Evolutionary conservation across 2,113 vertebrate genomes (phyloP).

Genomic region (Centropristis striata): DNA sequence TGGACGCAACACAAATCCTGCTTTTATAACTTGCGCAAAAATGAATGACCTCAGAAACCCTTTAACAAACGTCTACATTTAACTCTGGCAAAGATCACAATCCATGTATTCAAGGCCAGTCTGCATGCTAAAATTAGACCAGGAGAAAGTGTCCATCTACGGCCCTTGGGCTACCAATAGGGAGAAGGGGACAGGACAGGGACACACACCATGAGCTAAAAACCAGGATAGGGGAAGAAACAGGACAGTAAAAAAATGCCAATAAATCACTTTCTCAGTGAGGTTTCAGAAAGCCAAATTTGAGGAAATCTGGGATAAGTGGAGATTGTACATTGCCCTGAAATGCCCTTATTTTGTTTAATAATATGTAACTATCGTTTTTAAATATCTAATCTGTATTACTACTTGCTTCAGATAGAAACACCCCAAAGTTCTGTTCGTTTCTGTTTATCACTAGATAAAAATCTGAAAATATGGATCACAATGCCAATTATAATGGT

Average conservation of each 20-base stretch:
- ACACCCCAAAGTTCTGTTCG: no score
- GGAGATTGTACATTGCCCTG: no score
- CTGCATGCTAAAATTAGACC: slow-evolving; percentile 58
- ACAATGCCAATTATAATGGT: no score
- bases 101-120: slow-evolving; percentile 13
- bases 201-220: neutral
- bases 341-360: no score
- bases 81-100: slow-evolving; percentile 26
- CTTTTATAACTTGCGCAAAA: slow-evolving; percentile 42
- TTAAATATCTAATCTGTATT: no score
- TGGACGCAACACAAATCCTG: slow-evolving; percentile 29
- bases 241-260: neutral
- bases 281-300: no score
- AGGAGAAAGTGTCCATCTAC: slow-evolving; percentile 56
- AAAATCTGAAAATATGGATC: no score
- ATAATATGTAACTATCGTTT: no score
- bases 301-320: no score
- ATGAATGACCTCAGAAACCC: slow-evolving; percentile 26
- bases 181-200: slow-evolving; percentile 3
- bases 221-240: neutral
- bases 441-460: no score
- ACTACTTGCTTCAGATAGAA: no score
- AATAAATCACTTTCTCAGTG: no score
- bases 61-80: slow-evolving; percentile 45
- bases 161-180: slow-evolving; percentile 14